Conservation (phyloP, 2,888 invertebrate genomes). For the Strigamia maritima region DNA sequence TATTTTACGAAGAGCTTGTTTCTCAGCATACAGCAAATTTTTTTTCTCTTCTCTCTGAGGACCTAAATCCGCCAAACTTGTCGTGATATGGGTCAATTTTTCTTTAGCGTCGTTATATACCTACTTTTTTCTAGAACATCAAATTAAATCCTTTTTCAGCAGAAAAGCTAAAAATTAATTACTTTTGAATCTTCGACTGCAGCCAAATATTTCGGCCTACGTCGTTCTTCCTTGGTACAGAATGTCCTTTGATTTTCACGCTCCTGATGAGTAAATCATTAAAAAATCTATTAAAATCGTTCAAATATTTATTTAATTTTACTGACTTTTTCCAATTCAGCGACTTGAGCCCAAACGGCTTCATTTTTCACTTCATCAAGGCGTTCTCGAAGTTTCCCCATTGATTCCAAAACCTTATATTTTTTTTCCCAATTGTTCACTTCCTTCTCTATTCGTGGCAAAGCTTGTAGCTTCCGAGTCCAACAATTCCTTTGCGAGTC, state of each 20-base stretch:
- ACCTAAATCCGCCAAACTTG: background rate
- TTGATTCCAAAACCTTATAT: constrained; percentile 58
- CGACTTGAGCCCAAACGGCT: constrained; percentile 59
- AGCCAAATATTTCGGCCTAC: constrained; percentile 48
- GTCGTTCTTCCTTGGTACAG: constrained; percentile 43
- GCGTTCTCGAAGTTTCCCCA: constrained; percentile 58
- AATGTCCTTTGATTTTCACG: constrained; percentile 42
- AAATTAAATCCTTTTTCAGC: background rate
- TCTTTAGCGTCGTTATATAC: background rate
- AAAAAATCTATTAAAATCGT: constrained; percentile 39
- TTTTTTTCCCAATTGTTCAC: no score
- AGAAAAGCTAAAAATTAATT: background rate
- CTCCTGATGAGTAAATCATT: constrained; percentile 45
- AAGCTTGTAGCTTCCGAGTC: no score
- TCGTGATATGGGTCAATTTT: background rate
- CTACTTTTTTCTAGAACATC: background rate
- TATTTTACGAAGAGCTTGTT: background rate
- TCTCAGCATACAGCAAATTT: background rate
- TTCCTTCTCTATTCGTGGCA: no score
- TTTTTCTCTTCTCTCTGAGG: background rate
- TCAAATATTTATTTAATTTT: background rate
- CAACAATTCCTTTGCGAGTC: no score
- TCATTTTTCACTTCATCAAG: constrained; percentile 59
- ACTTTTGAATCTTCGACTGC: constrained; percentile 51
- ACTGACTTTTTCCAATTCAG: constrained; percentile 46